A percentile compares a stretch with the other conserved stretches of the same genome.
Evolutionary conservation across 2,113 vertebrate genomes (phyloP).

Genomic region (Callocephalon fimbriatum): DNA sequence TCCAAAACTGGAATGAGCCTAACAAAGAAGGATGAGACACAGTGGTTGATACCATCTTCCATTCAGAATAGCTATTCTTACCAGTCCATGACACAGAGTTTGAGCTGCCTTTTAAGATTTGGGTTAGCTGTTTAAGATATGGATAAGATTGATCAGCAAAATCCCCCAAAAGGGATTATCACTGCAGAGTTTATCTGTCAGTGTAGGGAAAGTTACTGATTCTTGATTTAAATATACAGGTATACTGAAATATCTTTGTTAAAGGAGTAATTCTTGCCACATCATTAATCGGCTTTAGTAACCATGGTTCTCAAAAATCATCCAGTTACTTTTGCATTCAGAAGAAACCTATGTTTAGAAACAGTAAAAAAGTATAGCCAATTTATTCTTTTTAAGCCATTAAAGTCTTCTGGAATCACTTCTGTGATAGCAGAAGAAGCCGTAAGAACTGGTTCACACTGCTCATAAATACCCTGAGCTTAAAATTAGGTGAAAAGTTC

Average conservation of each 20-base stretch:
- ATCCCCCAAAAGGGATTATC: background rate
- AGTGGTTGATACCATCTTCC: background rate
- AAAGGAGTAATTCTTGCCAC: background rate
- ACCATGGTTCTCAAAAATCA: background rate
- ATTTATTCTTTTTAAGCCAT: background rate
- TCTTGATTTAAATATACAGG: background rate
- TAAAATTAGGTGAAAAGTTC: background rate
- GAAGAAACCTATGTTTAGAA: background rate
- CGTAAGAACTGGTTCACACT: background rate
- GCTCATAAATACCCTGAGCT: background rate
- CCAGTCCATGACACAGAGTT: background rate
- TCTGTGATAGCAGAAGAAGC: background rate
- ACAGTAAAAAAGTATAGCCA: background rate
- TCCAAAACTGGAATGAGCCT: background rate
- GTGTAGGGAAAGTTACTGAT: background rate
- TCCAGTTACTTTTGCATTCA: background rate
- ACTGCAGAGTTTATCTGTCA: background rate
- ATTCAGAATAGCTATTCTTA: background rate
- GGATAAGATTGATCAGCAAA: background rate
- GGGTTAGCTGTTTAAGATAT: background rate
- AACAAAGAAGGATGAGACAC: background rate
- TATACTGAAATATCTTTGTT: background rate
- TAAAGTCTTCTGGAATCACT: background rate
- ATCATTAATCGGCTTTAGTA: background rate
- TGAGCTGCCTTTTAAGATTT: background rate